Conservation (phyloP, 2,113 vertebrate species). For the Planiliza haematocheilus region DNA sequence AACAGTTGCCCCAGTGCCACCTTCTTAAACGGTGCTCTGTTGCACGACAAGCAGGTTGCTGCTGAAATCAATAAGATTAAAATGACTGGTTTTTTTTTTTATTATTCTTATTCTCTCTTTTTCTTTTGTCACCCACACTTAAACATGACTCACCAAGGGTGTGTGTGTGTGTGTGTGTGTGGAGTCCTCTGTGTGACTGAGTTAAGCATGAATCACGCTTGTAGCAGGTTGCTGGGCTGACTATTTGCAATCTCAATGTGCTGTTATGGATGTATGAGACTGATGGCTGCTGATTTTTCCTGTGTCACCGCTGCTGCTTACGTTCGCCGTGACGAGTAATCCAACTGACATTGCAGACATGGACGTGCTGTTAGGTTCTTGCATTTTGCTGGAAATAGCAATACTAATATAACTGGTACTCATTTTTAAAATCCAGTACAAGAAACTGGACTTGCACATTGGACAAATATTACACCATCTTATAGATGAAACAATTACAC, state of each 20-base stretch:
- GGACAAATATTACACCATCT: too few species aligned
- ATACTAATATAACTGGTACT: too few species aligned
- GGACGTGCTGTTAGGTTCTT: not conserved
- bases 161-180: conserved; percentile 10
- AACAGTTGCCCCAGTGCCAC: conserved; percentile 30
- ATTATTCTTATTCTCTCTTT: not conserved
- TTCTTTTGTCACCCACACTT: conserved; percentile 57
- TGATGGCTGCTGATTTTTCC: not conserved
- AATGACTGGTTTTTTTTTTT: conserved; percentile 19
- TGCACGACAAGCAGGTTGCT: conserved; percentile 46
- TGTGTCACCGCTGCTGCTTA: not conserved
- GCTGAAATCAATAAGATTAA: conserved; percentile 61
- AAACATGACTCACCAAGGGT: conserved; percentile 53
- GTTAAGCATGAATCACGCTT: conserved; percentile 56
- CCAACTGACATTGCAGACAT: not conserved
- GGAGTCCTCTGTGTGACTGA: conserved; percentile 31
- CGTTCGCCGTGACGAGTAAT: not conserved
- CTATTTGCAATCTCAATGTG: not conserved
- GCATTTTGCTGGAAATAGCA: too few species aligned
- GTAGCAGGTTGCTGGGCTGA: conserved; percentile 7
- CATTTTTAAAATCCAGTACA: too few species aligned
- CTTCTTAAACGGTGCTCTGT: conserved; percentile 44
- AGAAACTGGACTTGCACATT: too few species aligned
- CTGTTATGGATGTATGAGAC: not conserved
- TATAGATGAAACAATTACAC: too few species aligned